Conservation (phyloP, 2,797 vertebrate species). For the Cheirogaleus major region DNA sequence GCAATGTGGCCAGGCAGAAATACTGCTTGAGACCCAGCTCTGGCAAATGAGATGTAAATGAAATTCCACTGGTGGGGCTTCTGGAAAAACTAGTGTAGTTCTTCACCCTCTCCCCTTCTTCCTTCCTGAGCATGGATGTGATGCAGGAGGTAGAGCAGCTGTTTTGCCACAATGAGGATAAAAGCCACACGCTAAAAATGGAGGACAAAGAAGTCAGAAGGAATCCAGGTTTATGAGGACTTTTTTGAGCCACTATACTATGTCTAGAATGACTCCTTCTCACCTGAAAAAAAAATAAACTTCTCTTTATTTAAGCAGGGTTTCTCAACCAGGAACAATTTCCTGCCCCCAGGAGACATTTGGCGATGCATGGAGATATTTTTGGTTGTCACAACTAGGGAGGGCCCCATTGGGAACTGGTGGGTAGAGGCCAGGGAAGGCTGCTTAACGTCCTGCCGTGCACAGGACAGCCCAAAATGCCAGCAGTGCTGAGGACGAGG, state of each 20-base stretch:
- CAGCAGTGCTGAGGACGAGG: neutral
- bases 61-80: too few species aligned
- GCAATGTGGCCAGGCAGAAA: neutral
- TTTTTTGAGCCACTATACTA: neutral
- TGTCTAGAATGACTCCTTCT: neutral
- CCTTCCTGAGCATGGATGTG: neutral
- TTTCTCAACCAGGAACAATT: neutral
- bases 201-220: neutral
- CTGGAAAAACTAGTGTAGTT: fast-evolving
- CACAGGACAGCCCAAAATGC: neutral
- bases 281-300: neutral
- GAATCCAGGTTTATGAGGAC: neutral
- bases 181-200: fast-evolving
- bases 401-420: neutral
- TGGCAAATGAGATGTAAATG: neutral
- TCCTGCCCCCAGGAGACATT: fast-evolving
- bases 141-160: neutral
- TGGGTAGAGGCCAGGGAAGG: neutral
- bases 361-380: neutral
- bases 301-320: neutral
- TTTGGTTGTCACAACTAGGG: neutral
- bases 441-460: fast-evolving
- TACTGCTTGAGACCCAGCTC: neutral
- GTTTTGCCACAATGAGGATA: fast-evolving
- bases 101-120: neutral